Evolutionary conservation across 2,888 invertebrate species (phyloP), one percentile per base, ranked within the genome.

Genomic region (Agrochola litura): DNA sequence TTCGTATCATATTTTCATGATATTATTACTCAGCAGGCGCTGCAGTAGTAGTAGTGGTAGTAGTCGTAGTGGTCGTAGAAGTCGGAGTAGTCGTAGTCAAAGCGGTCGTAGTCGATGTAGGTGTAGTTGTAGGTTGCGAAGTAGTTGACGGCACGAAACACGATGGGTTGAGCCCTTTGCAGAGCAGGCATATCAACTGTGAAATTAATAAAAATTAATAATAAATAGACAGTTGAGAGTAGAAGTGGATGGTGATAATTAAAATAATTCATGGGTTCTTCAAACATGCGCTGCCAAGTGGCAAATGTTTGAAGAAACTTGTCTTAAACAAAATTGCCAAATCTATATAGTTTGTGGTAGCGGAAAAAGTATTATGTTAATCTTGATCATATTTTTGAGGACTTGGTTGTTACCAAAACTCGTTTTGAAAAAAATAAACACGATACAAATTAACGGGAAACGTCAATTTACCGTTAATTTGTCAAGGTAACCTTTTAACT

Each of bases 181-280:
- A 94, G 60, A 95, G 52, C 30, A 94, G 66, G 80, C 95, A 94
- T 56, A 92, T 37, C 12, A 94, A 16, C 92, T 94, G 90, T 60
- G 83, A 52, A 52, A 22, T 52, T 0, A 52, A 52, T 8, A 52
- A 52, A 52, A 52, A 22, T 52, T 0, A 52, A 52, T 8, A 52
- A 52, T 19, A 49, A 49, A 6, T 49, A 49, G 16, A 49, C 6
- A 49, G 49, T 16, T 14, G 16, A 16, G 49, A 49, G 16, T 49
- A 49, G 6, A 6, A 49, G 49, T 49, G 19, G n/a, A 25, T 65
- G 43, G 16, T 25, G 16, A 25, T 16, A 10, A 16, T 16, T 43
- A 16, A 43, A n/a, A 25, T 43, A 25, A 43, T 65, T 65, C 0
- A 37, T 22, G 37, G n/a, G 16, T 43, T 43, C 43, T 43, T 9